Evolutionary conservation across 2,888 invertebrate species (phyloP).

Genomic region (Anodontia alba): DNA sequence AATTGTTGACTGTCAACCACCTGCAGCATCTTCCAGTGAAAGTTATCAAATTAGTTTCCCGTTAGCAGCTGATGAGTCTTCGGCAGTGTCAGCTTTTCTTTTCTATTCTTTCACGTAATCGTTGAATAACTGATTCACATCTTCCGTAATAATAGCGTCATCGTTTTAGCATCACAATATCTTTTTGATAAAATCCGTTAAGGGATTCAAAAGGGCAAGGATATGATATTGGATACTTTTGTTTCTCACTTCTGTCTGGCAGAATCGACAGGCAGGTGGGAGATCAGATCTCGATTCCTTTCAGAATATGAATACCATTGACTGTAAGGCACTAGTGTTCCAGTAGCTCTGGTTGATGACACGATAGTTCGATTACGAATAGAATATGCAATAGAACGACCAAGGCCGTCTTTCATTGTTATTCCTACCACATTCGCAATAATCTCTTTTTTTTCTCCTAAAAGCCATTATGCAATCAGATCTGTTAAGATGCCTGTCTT

Average conservation of each 20-base stretch:
- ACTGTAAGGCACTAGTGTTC: neutral
- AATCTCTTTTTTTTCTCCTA: neutral
- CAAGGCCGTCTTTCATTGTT: neutral
- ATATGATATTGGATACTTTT: constrained; percentile 10
- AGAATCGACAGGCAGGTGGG: constrained; percentile 10
- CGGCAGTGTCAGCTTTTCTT: neutral
- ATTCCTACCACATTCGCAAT: neutral
- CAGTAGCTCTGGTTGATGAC: neutral
- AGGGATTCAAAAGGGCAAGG: constrained; percentile 19
- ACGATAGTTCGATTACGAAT: neutral
- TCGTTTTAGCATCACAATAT: constrained; percentile 19
- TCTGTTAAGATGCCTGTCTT: constrained; percentile 11
- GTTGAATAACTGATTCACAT: constrained; percentile 13
- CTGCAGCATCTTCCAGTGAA: constrained; percentile 20
- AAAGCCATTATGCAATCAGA: constrained; percentile 9
- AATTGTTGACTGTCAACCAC: constrained; percentile 20
- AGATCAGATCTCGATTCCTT: neutral
- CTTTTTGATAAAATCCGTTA: constrained; percentile 15
- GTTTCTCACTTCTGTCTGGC: constrained; percentile 3
- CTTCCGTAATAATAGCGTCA: constrained; percentile 13
- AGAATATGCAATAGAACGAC: neutral
- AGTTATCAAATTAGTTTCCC: constrained; percentile 22
- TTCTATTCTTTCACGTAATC: constrained; percentile 17
- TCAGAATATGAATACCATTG: neutral
- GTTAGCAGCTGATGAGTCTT: constrained; percentile 14